Percentiles rank a stretch among this genome's conserved stretches.
phyloP scores from a whole-genome alignment of 2,797 vertebrate genomes.

The Rhinogobio ventralis region DNA sequence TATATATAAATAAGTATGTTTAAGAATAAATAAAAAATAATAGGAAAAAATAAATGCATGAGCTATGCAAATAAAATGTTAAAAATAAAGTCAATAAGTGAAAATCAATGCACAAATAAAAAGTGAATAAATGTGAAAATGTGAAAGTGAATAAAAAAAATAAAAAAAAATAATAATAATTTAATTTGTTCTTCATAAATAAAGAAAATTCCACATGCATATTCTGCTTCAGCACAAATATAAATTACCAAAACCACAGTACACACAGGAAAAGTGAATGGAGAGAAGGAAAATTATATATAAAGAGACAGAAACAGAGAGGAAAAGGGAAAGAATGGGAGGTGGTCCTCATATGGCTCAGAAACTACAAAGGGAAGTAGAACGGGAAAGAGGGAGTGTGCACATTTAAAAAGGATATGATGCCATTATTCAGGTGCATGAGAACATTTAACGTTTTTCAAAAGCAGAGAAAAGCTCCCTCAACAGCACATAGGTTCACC shows the following conservation, averaged over 20 bases:
- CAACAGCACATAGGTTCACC: neutral
- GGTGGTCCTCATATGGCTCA: neutral
- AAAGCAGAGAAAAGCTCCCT: neutral
- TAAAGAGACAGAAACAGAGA: neutral
- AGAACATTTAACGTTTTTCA: neutral
- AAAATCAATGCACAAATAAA: neutral
- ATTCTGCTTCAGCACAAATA: neutral
- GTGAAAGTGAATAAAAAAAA: neutral
- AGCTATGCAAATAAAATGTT: neutral
- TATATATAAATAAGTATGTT: neutral
- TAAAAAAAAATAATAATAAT: neutral
- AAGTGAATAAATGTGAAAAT: neutral
- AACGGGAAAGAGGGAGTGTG: neutral
- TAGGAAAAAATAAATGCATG: neutral
- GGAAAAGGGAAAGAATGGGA: neutral
- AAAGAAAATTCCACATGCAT: neutral
- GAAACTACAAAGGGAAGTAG: neutral
- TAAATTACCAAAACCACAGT: too few species aligned
- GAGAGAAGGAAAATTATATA: too few species aligned
- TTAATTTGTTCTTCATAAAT: neutral
- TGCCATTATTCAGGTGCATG: neutral
- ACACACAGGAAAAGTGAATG: neutral
- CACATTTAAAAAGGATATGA: neutral
- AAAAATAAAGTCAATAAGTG: neutral
- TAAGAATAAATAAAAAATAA: neutral